Percentiles rank a stretch among this genome's conserved stretches.
Evolutionary conservation across 2,888 invertebrate genomes (phyloP).

Genomic region (Machimus rusticus): DNA sequence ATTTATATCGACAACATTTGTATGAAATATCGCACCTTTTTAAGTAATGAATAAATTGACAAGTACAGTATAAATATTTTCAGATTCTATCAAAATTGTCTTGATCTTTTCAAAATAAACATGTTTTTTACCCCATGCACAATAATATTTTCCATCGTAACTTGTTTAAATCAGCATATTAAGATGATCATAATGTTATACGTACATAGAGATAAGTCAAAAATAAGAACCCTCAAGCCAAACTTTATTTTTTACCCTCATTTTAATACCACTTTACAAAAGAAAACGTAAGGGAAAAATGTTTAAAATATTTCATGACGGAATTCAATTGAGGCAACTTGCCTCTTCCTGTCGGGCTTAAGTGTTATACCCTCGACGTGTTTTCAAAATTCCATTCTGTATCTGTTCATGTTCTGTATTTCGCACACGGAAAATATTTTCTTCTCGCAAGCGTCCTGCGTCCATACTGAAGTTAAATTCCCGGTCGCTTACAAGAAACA

Average conservation of each 20-base stretch:
- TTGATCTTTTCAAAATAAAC: too few relatives aligned
- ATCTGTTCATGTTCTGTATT: background rate
- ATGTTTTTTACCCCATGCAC: too few relatives aligned
- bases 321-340: background rate
- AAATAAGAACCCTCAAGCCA: background rate
- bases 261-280: background rate
- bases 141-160: too few relatives aligned
- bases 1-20: too few relatives aligned
- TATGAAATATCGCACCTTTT: too few relatives aligned
- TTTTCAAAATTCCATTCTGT: background rate
- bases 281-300: background rate
- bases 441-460: background rate
- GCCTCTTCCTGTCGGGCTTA: background rate
- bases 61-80: too few relatives aligned
- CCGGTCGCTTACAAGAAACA: background rate
- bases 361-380: conserved; percentile 9
- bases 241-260: background rate
- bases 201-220: background rate
- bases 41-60: too few relatives aligned
- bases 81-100: too few relatives aligned
- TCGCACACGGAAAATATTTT: background rate
- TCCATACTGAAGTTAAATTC: background rate
- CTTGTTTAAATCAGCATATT: too few relatives aligned
- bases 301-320: background rate
- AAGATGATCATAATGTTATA: too few relatives aligned